These are phyloP conservation scores for Drosophila leonis DNA, from an alignment of 2,888 invertebrate species.

Conservation along the genomic window DNA sequence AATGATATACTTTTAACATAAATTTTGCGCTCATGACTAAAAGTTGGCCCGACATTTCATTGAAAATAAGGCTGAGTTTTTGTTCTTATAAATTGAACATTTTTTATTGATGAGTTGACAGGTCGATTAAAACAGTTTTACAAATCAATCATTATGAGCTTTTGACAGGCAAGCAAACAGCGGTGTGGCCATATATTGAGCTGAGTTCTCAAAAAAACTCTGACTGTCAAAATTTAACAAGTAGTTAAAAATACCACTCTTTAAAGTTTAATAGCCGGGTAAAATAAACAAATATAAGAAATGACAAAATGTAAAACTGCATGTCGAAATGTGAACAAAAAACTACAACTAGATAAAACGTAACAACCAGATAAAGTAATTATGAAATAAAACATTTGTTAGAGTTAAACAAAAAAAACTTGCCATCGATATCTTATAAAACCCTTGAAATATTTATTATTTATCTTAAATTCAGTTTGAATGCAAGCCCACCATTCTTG, in stretches of 20 bases:
- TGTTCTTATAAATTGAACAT: conserved; percentile 1
- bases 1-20: neutral
- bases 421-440: too few species aligned
- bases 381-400: too few species aligned
- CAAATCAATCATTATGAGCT: conserved; percentile 6
- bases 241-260: neutral
- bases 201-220: too few species aligned
- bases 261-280: neutral
- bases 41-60: neutral
- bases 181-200: neutral
- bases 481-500: neutral
- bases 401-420: too few species aligned
- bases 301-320: neutral
- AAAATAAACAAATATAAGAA: neutral
- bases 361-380: too few species aligned
- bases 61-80: neutral
- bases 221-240: neutral
- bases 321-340: neutral
- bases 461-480: neutral
- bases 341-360: neutral
- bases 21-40: neutral
- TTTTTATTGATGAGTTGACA: conserved; percentile 8
- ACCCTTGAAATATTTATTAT: too few species aligned
- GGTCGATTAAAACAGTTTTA: conserved; percentile 1
- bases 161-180: conserved; percentile 2